phyloP scores from a whole-genome alignment of 2,888 invertebrate genomes.

The Leptinotarsa peninsularis region DNA sequence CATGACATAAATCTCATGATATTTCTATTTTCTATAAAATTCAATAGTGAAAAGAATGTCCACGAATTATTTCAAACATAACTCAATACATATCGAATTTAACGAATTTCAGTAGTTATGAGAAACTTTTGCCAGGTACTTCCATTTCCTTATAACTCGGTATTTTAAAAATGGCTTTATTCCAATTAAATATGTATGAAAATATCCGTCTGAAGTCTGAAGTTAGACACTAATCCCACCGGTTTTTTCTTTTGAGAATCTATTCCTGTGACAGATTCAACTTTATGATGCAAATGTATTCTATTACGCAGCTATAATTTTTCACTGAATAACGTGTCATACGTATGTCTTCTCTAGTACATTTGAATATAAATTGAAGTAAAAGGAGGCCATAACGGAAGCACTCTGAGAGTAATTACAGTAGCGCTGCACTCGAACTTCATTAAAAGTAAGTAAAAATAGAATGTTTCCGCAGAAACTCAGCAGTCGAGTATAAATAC shows the following conservation, averaged over 20 bases:
- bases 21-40: too few relatives aligned
- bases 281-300: constrained; percentile 15
- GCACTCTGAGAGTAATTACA: constrained; percentile 25
- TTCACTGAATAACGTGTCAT: constrained; percentile 9
- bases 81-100: too few relatives aligned
- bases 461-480: background rate
- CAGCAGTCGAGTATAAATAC: constrained; percentile 4
- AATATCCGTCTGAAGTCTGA: too few relatives aligned
- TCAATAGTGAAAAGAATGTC: too few relatives aligned
- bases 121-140: too few relatives aligned
- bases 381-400: constrained; percentile 32
- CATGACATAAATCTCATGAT: too few relatives aligned
- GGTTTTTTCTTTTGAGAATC: constrained; percentile 1
- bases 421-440: constrained; percentile 18
- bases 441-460: constrained; percentile 26
- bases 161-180: background rate
- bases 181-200: background rate
- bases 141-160: too few relatives aligned
- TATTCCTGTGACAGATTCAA: constrained; percentile 3
- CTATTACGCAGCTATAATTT: background rate
- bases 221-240: background rate
- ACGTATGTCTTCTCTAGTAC: constrained; percentile 19
- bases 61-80: too few relatives aligned
- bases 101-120: too few relatives aligned
- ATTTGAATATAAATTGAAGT: constrained; percentile 32